Evolutionary conservation across 2,113 vertebrate genomes (phyloP).

Genomic region (Xiphophorus couchianus): DNA sequence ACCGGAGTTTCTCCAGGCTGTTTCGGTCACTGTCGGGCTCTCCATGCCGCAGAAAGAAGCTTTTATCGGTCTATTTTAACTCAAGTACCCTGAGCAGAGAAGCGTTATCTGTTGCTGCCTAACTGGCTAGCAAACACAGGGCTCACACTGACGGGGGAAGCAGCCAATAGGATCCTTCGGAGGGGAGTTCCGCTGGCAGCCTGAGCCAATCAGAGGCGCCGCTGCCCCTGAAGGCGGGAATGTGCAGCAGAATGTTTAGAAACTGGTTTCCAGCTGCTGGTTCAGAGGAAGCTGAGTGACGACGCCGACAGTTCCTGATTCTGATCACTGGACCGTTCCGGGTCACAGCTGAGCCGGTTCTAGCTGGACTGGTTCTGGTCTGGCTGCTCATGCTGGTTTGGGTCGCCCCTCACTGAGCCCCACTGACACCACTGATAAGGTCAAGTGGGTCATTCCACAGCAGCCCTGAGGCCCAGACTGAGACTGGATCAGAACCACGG

Average conservation of each 20-base stretch:
- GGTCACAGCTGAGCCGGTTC: no score
- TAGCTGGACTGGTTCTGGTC: no score
- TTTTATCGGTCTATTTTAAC: not conserved
- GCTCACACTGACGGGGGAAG: not conserved
- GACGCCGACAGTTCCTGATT: conserved; percentile 10
- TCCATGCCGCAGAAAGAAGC: fast-evolving
- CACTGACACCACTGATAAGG: not conserved
- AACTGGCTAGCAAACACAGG: not conserved
- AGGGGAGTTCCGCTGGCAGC: not conserved
- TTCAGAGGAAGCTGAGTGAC: conserved; percentile 11
- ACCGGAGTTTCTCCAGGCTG: fast-evolving
- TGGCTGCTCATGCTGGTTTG: no score
- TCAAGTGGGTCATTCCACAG: not conserved
- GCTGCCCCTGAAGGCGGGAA: conserved; percentile 3
- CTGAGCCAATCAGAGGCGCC: conserved; percentile 13
- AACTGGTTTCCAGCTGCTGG: conserved; percentile 15
- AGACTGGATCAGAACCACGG: not conserved
- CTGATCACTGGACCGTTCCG: not conserved
- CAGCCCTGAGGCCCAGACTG: not conserved
- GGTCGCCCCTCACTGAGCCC: not conserved
- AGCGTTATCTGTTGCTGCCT: conserved; percentile 4
- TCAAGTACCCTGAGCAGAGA: not conserved
- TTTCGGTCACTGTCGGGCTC: fast-evolving
- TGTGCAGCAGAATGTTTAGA: conserved; percentile 11
- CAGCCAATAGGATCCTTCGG: conserved; percentile 34